A percentile compares a stretch with the other conserved stretches of the same genome.
phyloP scores from a whole-genome alignment of 2,888 invertebrate species.

The Ischnura elegans region DNA sequence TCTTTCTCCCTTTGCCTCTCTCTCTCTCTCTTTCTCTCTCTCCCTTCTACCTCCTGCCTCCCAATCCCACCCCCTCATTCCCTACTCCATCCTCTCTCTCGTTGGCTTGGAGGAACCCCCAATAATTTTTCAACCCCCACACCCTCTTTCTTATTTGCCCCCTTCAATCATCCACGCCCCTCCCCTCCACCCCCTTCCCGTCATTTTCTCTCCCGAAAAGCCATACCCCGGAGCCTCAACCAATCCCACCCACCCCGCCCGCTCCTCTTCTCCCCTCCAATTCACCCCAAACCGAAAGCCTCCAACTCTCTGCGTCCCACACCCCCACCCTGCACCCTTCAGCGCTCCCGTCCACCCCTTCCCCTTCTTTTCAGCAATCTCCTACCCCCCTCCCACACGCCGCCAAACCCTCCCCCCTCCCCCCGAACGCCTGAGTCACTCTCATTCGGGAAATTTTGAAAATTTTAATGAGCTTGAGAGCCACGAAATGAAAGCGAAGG shows the following conservation, averaged over 20 bases:
- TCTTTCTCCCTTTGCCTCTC: constrained; percentile 1
- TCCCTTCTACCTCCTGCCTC: not conserved
- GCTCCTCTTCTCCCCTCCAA: not conserved
- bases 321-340: not conserved
- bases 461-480: constrained; percentile 67
- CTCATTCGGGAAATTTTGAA: constrained; percentile 67
- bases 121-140: constrained; percentile 53
- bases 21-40: not conserved
- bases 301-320: not conserved
- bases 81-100: constrained; percentile 5
- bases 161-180: constrained; percentile 42
- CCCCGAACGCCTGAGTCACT: constrained; percentile 34
- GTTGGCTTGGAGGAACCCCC: not conserved
- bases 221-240: not conserved
- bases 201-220: not conserved
- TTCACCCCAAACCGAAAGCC: not conserved
- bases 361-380: not conserved
- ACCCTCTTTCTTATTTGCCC: constrained; percentile 28
- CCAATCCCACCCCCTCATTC: not conserved
- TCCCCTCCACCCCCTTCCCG: not conserved
- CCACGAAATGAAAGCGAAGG: constrained; percentile 66
- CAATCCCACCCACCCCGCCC: not conserved
- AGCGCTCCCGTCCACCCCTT: not conserved
- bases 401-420: not conserved
- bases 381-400: not conserved